A percentile compares a stretch with the other conserved stretches of the same genome.
These are phyloP conservation scores for Plotosus lineatus DNA, from an alignment of 2,113 vertebrate species.

Conservation along the genomic window DNA sequence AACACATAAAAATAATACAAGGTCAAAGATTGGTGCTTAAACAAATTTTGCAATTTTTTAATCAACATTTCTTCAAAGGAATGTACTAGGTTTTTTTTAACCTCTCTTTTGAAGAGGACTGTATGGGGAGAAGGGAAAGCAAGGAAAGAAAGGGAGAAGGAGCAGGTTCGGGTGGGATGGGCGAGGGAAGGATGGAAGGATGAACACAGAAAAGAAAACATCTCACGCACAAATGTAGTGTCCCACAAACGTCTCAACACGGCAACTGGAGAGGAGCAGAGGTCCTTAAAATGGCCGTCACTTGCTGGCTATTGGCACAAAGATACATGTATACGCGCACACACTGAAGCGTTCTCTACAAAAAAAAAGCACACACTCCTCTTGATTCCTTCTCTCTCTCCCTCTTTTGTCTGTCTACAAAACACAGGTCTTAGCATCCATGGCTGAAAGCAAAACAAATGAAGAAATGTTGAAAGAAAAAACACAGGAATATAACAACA, in stretches of 20 bases:
- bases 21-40: slow-evolving; percentile 70
- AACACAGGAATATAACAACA: slow-evolving; percentile 18
- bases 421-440: slow-evolving; percentile 55
- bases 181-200: slow-evolving; percentile 55
- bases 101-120: slow-evolving; percentile 68
- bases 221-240: slow-evolving; percentile 61
- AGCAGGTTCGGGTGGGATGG: slow-evolving; percentile 33
- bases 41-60: slow-evolving; percentile 75
- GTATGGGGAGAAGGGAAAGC: slow-evolving; percentile 49
- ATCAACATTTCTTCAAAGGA: slow-evolving; percentile 80
- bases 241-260: slow-evolving; percentile 72
- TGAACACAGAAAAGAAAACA: slow-evolving; percentile 64
- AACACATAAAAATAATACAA: slow-evolving; percentile 61
- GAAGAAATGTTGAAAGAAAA: slow-evolving; percentile 44
- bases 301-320: slow-evolving; percentile 67
- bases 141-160: slow-evolving; percentile 16
- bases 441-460: slow-evolving; percentile 61
- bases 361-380: slow-evolving; percentile 58
- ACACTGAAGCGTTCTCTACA: slow-evolving; percentile 52
- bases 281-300: slow-evolving; percentile 53
- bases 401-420: slow-evolving; percentile 42
- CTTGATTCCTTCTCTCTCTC: slow-evolving; percentile 37
- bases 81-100: slow-evolving; percentile 74
- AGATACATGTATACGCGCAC: slow-evolving; percentile 51
- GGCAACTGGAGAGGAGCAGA: slow-evolving; percentile 61